Base-by-base conservation (phyloP, 2,797 vertebrate genomes). In the Neoniphon sammara region DNA sequence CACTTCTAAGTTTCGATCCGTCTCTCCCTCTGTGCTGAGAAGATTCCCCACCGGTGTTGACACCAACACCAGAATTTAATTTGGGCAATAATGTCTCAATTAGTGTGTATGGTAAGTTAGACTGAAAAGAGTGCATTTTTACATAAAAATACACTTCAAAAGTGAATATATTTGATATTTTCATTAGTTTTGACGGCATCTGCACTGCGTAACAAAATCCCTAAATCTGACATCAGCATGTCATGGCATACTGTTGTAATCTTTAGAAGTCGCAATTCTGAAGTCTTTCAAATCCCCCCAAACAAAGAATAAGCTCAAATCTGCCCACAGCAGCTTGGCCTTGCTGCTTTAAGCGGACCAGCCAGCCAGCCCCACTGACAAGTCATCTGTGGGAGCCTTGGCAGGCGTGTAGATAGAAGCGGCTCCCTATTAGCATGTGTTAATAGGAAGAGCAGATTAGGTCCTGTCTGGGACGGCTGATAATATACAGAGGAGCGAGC, bases 401-500 rank as follows among this genome's bases (percentile, higher is more conserved):
- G 87, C 86, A 82, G 57, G 73, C 46, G 18, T 52, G 11, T 0
- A 62, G 85, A 90, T 69, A 58, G 83, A 80, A 71, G 69, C 73
- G 2, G 75, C 81, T 86, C 77, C 70, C 74, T 70, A 88, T 91
- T 91, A 92, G 88, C 87, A 83, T 85, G 87, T 70, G 88, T 77
- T 92, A 92, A 91, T 84, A 75, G 86, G 83, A 81, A 84, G 75
- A 82, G 84, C 81, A 90, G 89, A 93, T 94, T 92, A 93, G 75
- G 65, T 72, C 62, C 47, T 85, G 86, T 85, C 88, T 91, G 92
- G 81, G 80, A 77, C 47, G 71, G 66, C 79, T 89, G 93, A 93
- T 92, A 91, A 85, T 81, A 80, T 68, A 78, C 66, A 75, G 75
- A 72, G 60, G 39, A 81, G 73, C 7, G 50, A 86, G 74, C 72